These are phyloP conservation scores for Arctocebus calabarensis DNA, from an alignment of 2,797 vertebrate genomes.

Conservation along the genomic window DNA sequence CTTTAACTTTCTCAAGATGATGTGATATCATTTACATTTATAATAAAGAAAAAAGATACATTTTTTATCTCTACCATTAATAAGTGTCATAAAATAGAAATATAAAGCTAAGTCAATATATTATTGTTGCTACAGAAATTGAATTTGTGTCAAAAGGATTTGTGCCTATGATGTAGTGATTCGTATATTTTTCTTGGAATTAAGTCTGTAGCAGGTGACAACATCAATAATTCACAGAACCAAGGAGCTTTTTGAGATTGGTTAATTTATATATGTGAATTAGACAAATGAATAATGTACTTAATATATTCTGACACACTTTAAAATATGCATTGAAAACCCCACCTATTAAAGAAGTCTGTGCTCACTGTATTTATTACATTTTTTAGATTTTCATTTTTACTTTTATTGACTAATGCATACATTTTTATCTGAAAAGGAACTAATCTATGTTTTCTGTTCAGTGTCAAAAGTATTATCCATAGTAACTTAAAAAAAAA, in stretches of 20 bases:
- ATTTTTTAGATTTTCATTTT: slow-evolving; percentile 65
- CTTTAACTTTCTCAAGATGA: slow-evolving; percentile 63
- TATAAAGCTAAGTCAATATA: slow-evolving; percentile 82
- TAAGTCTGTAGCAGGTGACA: slow-evolving; percentile 84
- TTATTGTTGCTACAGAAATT: slow-evolving; percentile 85
- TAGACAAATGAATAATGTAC: slow-evolving; percentile 78
- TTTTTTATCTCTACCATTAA: slow-evolving; percentile 80
- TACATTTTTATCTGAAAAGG: slow-evolving; percentile 68
- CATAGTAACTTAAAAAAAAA: slow-evolving; percentile 47
- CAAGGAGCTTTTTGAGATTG: slow-evolving; percentile 79
- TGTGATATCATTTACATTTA: slow-evolving; percentile 68
- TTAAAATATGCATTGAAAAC: slow-evolving; percentile 65
- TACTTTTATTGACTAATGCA: not conserved
- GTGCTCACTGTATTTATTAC: slow-evolving; percentile 41
- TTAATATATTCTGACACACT: slow-evolving; percentile 72
- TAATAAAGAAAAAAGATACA: slow-evolving; percentile 73
- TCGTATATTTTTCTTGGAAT: slow-evolving; percentile 84
- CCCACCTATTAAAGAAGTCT: slow-evolving; percentile 60
- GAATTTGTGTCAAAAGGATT: slow-evolving; percentile 85
- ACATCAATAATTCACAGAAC: slow-evolving; percentile 84
- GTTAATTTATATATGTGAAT: slow-evolving; percentile 83
- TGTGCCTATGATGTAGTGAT: slow-evolving; percentile 84
- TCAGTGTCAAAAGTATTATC: slow-evolving; percentile 56
- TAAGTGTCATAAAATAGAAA: slow-evolving; percentile 82
- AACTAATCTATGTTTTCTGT: slow-evolving; percentile 65